Evolutionary conservation across 2,888 invertebrate species (phyloP), one percentile per base, ranked within the genome.

Genomic region (Anoncus sp.): DNA sequence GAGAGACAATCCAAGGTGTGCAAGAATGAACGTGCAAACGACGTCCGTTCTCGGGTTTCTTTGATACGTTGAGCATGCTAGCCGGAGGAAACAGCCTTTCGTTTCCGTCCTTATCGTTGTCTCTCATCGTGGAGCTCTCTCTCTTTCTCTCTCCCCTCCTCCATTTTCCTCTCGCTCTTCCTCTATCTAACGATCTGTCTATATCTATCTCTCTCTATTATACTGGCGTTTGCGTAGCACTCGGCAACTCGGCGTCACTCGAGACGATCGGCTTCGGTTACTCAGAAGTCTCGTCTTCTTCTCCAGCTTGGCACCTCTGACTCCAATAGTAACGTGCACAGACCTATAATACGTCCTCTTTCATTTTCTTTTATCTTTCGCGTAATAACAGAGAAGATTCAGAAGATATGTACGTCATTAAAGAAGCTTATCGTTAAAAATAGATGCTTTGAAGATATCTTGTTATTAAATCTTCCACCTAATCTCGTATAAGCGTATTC

Each of bases 1-100:
- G 62, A 67, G 70, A 80, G 77, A 76, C 76, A 77, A 75, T 66
- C 75, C 59, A 27, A 59, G 71, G 55, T 75, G 66, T 73, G 72
- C 53, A 71, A 55, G 80, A 78, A 75, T 53, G 66, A 74, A 78
- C 74, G 76, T 75, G 77, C 77, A 76, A 81, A 80, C 79, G 82
- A 84, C 77, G 79, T 72, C 77, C 40, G 67, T 81, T 82, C 82
- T 83, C 81, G 62, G 70, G 78, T 84, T 85, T 81, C 82, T 84
- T 82, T 79, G 77, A 82, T 82, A 80, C 71, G 53, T 1, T 55
- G 51, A 65, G 53, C 57, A 12, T 47, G 55, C 73, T 47, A 27
- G 51, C 47, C 27, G 20, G 47, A 57, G 57, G 62, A 24, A 69
- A 31, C 60, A 20, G 47, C 10, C 45, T 22, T 22, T 69, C 72